Conservation (phyloP, 2,797 vertebrate species). For the Harpagifer antarcticus region DNA sequence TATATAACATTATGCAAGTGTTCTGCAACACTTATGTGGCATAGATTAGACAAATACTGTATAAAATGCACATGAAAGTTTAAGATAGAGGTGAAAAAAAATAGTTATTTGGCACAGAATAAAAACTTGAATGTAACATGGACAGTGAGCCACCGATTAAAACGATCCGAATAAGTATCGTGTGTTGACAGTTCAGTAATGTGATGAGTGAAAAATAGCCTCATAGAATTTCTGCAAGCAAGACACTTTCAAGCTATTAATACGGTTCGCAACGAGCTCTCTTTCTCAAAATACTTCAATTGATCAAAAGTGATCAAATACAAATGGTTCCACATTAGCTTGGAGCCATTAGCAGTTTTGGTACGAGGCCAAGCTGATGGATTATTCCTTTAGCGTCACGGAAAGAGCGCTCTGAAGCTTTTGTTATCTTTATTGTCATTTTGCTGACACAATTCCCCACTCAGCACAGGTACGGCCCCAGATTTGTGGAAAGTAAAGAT, state of each 20-base stretch:
- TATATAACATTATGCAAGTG: too few relatives aligned
- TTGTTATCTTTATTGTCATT: conserved; percentile 72
- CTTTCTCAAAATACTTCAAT: conserved; percentile 52
- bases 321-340: conserved; percentile 28
- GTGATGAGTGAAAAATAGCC: conserved; percentile 46
- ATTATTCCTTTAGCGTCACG: conserved; percentile 48
- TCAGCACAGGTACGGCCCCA: conserved; percentile 57
- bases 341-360: conserved; percentile 21
- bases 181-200: conserved; percentile 56
- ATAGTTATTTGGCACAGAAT: conserved; percentile 17
- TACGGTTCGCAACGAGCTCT: conserved; percentile 49
- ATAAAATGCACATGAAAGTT: background rate
- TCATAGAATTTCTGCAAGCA: conserved; percentile 35
- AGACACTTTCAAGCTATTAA: conserved; percentile 59
- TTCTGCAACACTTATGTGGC: background rate
- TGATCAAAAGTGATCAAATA: conserved; percentile 52
- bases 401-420: conserved; percentile 49
- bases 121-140: conserved; percentile 14
- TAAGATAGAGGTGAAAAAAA: conserved; percentile 14
- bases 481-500: conserved; percentile 55
- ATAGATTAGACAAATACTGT: background rate
- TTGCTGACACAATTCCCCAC: conserved; percentile 73
- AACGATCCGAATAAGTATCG: conserved; percentile 51
- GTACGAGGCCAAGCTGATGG: conserved; percentile 21
- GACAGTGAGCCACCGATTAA: conserved; percentile 36